A percentile compares a stretch with the other conserved stretches of the same genome.
Conservation (phyloP, 2,888 invertebrate genomes). For the Allophyes oxyacanthae region DNA sequence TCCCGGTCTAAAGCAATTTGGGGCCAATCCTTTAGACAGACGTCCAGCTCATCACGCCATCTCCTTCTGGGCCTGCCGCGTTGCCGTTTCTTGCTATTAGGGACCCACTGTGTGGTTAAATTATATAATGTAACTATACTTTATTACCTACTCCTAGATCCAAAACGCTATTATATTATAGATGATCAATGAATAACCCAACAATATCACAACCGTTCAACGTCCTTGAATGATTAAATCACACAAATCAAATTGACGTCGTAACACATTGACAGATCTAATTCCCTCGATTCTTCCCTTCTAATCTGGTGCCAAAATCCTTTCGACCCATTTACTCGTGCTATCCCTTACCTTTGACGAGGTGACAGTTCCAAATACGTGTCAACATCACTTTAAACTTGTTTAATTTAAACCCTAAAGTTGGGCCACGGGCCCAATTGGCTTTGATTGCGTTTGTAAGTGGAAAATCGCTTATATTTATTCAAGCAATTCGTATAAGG, state of each 20-base stretch:
- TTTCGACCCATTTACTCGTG: constrained; percentile 43
- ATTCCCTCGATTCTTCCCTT: constrained; percentile 46
- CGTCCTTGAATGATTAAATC: constrained; percentile 22
- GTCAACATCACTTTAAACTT: constrained; percentile 60
- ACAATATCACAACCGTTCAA: too few species aligned
- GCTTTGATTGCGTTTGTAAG: constrained; percentile 55
- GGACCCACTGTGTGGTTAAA: too few species aligned
- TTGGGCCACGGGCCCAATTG: constrained; percentile 45
- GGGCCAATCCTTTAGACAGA: too few species aligned
- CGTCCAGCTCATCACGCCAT: too few species aligned
- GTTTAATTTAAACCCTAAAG: constrained; percentile 58
- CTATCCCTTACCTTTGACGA: constrained; percentile 55
- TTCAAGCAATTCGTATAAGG: constrained; percentile 39
- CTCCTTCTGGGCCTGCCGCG: too few species aligned
- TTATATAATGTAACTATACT: too few species aligned
- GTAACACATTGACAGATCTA: constrained; percentile 40
- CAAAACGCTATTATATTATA: too few species aligned
- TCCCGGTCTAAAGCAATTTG: too few species aligned
- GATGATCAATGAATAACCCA: too few species aligned
- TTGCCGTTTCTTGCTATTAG: too few species aligned
- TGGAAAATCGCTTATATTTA: constrained; percentile 56
- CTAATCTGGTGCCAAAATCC: constrained; percentile 42
- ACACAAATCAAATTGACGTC: constrained; percentile 39
- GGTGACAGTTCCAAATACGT: constrained; percentile 56
- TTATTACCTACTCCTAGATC: too few species aligned